Conservation (phyloP, 1,140 invertebrate genomes). For the Pemphigus obesinymphae region DNA sequence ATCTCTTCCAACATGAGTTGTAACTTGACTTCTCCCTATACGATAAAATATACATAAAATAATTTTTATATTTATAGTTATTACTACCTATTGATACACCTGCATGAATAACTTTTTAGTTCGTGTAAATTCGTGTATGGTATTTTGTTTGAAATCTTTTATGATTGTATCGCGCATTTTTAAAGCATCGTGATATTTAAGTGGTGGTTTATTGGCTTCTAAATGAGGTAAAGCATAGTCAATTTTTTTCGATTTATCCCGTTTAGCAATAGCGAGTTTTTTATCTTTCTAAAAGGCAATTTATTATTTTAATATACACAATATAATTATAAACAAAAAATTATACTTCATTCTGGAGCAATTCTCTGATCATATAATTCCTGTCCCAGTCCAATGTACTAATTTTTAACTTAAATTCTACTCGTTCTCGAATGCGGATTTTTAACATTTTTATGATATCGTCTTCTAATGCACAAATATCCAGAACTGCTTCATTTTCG, state of each 20-base stretch:
- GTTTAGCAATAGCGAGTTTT: neutral
- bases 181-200: neutral
- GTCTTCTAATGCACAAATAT: neutral
- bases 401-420: neutral
- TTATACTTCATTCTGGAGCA: conserved; percentile 4
- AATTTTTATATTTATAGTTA: too few species aligned
- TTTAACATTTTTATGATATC: neutral
- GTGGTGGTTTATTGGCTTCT: neutral
- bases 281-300: conserved; percentile 25
- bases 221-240: neutral
- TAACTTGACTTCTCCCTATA: neutral
- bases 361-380: neutral
- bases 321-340: neutral
- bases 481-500: neutral
- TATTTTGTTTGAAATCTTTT: neutral
- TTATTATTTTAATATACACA: neutral
- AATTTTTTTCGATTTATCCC: neutral
- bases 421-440: neutral
- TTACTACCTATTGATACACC: neutral
- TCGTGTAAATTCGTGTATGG: neutral
- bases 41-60: neutral
- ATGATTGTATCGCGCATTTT: neutral
- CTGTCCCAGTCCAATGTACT: conserved; percentile 20
- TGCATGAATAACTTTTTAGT: neutral
- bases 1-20: neutral